phyloP scores from a whole-genome alignment of 2,797 vertebrate genomes.

The Morus bassanus region DNA sequence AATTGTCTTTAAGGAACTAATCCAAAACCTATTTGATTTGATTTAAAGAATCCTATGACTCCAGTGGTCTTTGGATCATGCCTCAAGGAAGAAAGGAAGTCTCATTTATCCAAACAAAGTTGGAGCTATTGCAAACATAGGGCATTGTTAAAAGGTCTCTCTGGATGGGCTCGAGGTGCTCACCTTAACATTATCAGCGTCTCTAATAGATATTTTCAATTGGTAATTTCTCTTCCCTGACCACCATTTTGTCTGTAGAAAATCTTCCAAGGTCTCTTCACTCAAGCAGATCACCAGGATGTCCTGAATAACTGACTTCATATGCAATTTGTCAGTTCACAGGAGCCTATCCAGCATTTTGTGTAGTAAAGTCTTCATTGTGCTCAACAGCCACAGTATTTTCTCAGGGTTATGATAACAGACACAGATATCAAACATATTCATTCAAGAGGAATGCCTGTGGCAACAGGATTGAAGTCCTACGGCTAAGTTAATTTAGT shows the following conservation, averaged over 20 bases:
- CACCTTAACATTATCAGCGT: not conserved
- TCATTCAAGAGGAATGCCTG: constrained; percentile 37
- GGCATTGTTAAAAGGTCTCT: not conserved
- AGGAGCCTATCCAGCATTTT: constrained; percentile 9
- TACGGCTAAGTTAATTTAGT: constrained; percentile 27
- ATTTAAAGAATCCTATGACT: not conserved
- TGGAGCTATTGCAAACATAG: not conserved
- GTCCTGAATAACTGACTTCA: constrained; percentile 9
- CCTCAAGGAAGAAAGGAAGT: not conserved
- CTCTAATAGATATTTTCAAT: not conserved
- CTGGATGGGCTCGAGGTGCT: not conserved
- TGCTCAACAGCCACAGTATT: not conserved
- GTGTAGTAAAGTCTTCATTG: not conserved
- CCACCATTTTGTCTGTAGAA: constrained; percentile 1
- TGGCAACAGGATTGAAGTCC: constrained; percentile 1
- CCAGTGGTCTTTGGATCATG: not conserved
- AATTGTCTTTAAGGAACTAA: not conserved
- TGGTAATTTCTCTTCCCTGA: not conserved
- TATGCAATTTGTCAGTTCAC: not conserved
- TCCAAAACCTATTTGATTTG: not conserved
- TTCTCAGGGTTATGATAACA: constrained; percentile 22
- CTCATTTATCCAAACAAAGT: not conserved
- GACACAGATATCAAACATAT: constrained; percentile 4
- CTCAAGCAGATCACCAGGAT: not conserved
- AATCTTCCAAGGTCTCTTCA: not conserved